Conservation (phyloP, 2,113 vertebrate genomes). For the Arvicanthis niloticus region DNA sequence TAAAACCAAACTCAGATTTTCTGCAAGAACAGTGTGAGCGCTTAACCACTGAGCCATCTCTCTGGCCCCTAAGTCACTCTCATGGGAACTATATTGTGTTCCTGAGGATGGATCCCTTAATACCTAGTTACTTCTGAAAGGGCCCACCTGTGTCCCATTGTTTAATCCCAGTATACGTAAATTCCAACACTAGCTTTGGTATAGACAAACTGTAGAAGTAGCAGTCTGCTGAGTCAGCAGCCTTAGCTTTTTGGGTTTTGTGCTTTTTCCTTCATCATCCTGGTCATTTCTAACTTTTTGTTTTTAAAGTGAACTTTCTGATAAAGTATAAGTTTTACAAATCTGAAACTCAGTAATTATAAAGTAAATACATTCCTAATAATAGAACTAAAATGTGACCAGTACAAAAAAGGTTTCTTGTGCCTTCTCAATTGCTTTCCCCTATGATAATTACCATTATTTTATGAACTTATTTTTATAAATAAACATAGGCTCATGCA, state of each 20-base stretch:
- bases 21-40: neutral
- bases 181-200: neutral
- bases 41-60: neutral
- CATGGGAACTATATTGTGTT: neutral
- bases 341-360: slow-evolving; percentile 8
- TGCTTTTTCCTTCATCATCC: slow-evolving; percentile 31
- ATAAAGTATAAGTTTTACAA: slow-evolving; percentile 48
- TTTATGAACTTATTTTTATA: neutral
- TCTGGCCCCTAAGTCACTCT: neutral
- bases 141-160: neutral
- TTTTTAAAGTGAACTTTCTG: slow-evolving; percentile 56
- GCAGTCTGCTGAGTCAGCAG: neutral
- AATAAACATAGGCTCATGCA: neutral
- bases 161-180: neutral
- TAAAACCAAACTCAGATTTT: neutral
- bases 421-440: neutral
- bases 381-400: neutral
- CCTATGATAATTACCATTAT: neutral
- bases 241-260: neutral
- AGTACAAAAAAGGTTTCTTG: neutral
- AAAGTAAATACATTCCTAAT: neutral
- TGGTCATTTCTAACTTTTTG: neutral
- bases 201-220: neutral
- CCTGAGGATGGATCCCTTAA: neutral
- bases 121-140: neutral